Conservation (phyloP, 2,113 vertebrate species). For the Anolis sagrei region DNA sequence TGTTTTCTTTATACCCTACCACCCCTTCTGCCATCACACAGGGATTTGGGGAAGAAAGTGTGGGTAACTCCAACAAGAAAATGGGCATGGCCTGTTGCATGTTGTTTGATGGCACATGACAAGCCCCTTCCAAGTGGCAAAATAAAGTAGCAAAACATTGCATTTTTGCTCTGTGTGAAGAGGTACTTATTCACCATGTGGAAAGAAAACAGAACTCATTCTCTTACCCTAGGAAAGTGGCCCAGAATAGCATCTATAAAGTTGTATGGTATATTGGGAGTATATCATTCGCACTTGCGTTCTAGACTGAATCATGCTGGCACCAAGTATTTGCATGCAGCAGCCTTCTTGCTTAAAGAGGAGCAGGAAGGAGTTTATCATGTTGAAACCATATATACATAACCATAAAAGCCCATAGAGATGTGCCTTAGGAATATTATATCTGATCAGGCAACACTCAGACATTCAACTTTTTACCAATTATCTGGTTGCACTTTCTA, state of each 20-base stretch:
- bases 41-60: no score
- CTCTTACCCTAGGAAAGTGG: no score
- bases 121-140: no score
- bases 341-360: not conserved
- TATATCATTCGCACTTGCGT: not conserved
- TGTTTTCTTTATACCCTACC: no score
- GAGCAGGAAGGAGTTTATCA: not conserved
- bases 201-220: no score
- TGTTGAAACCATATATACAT: not conserved
- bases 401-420: not conserved
- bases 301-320: not conserved
- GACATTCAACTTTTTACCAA: not conserved
- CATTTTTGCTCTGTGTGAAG: no score
- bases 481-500: not conserved
- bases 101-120: no score
- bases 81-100: no score
- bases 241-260: not conserved
- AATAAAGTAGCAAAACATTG: no score
- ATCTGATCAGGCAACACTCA: not conserved
- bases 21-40: no score
- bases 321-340: not conserved
- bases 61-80: no score
- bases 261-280: not conserved
- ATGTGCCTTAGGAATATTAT: not conserved
- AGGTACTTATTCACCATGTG: no score